These are phyloP conservation scores for Poecile atricapillus DNA, from an alignment of 2,113 vertebrate species.

Conservation along the genomic window DNA sequence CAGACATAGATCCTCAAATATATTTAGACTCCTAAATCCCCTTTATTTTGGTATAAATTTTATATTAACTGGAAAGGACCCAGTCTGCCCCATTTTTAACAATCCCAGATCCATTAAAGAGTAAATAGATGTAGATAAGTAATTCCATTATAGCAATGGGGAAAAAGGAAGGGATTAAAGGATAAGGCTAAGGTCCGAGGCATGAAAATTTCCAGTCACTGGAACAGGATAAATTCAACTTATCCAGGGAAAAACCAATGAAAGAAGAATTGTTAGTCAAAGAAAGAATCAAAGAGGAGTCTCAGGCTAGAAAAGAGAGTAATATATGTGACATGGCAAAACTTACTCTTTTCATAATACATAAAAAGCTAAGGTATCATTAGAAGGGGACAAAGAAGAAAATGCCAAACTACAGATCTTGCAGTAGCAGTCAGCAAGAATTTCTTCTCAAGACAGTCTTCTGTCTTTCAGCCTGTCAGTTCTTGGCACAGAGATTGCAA, in stretches of 20 bases:
- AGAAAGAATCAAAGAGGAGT: background rate
- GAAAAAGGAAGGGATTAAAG: background rate
- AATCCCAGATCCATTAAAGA: background rate
- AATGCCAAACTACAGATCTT: background rate
- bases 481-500: background rate
- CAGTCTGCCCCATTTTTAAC: background rate
- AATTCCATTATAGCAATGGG: background rate
- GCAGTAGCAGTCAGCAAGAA: background rate
- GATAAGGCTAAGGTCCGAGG: background rate
- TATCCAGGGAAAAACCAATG: background rate
- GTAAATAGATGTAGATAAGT: background rate
- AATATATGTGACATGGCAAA: background rate
- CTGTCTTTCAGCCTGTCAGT: background rate
- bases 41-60: background rate
- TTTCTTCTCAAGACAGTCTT: background rate
- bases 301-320: background rate
- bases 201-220: background rate
- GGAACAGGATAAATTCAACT: background rate
- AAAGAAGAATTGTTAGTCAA: background rate
- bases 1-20: background rate
- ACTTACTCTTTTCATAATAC: background rate
- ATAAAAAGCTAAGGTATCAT: background rate
- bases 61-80: background rate
- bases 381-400: background rate
- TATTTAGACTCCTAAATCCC: background rate